Evolutionary conservation across 2,888 invertebrate species (phyloP), one percentile per base, ranked within the genome.

Genomic region (Cartodere bifasciata): DNA sequence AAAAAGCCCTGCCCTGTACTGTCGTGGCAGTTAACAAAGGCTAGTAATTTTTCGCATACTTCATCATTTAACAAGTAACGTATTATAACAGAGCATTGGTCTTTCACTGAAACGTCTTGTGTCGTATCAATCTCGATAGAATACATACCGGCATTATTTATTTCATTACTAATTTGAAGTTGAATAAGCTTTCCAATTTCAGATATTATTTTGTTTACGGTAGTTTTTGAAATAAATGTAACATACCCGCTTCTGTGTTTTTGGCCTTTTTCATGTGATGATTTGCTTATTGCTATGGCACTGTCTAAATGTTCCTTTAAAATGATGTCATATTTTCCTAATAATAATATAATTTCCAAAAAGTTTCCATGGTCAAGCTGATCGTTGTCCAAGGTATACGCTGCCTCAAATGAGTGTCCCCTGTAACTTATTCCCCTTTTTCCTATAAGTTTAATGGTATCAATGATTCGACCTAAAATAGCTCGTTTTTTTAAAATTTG

Each of bases 111-210:
- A 21, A 36, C 25, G 22, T 36, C 36, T 26, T 36, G 36, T 25
- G 36, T 36, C 14, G 32, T 36, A 12, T 36, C 36, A 20, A 36
- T 28, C 29, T 36, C 32, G 20, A 36, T 24, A 9, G 36, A 29
- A 33, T 16, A 32, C 30, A 36, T 36, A 17, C 11, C 21, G 16
- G 36, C 36, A 15, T 32, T 29, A 13, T 25, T 21, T 17, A 36
- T 29, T 33, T 36, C 32, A 7, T 7, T 7, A n/a, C 7, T 7
- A 20, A 20, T 20, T 20, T 20, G 20, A n/a, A 7, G 7, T 20
- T 20, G 7, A 7, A 20, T 7, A 7, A 20, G 7, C 9, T 20
- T 20, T 7, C 20, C 9, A 7, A 20, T 7, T 7, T 7, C 9
- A 7, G 9, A 7, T 7, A 20, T 20, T 20, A 20, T 20, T 7